Base-by-base conservation (phyloP, 1,140 invertebrate genomes). In the Bilobella aurantiaca region DNA sequence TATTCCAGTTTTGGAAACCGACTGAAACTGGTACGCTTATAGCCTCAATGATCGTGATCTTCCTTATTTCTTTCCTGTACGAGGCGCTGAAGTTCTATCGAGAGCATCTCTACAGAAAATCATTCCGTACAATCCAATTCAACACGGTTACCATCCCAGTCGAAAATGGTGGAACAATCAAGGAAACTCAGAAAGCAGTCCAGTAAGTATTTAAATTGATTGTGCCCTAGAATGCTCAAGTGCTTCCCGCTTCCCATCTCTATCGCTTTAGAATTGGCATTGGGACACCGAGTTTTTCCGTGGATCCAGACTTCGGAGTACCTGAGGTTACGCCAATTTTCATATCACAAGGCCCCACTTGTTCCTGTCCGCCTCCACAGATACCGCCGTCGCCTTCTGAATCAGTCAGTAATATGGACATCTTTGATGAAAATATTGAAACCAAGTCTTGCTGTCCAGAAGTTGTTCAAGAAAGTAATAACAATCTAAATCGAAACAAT, bases 1-100 rank as follows among this genome's bases (percentile, higher is more conserved):
- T 75, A 23, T 75, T 75, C 62, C 68, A 74, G 31, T 69, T 69
- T 62, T 75, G 75, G 75, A 70, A 71, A 42, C 69, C 64, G 1
- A 60, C 66, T 21, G 68, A 70, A 18, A 59, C 27, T 31, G 59
- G 63, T 47, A 64, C 46, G 12, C 74, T 80, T 68, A 65, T 75
- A 0, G 75, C 74, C 1, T 78, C 79, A 8, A 75, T 76, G 61
- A 62, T 79, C 23, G 71, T 70, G 1, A 74, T 80, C 3, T 79
- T 79, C 67, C 64, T 79, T 23, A 66, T 80, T 58, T 78, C 77
- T 2, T 69, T 78, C n/a, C 49, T 77, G 2, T 80, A 79, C 57
- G 79, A 80, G 67, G 78, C 76, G 27, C 69, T 80, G 18, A 80
- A 80, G 66, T 74, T 70, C 46, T 75, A 70, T 37, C 60, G 75